These are phyloP conservation scores for Myathropa florea DNA, from an alignment of 2,888 invertebrate species.

Conservation along the genomic window DNA sequence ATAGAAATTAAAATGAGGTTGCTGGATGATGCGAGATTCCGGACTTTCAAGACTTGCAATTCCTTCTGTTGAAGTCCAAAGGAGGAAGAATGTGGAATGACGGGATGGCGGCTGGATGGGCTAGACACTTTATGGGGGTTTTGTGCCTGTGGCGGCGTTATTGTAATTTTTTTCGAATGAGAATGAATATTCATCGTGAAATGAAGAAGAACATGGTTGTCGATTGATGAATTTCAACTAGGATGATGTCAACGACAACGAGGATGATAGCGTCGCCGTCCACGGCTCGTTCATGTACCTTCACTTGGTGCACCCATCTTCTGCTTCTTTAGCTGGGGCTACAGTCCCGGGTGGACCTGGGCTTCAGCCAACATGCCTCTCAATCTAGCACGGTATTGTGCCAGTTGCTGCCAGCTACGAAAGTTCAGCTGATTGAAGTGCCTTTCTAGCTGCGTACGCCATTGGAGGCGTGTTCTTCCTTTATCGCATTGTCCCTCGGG, in stretches of 20 bases:
- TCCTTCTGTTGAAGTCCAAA: neutral
- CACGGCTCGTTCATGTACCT: too few relatives aligned
- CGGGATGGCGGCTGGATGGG: neutral
- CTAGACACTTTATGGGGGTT: neutral
- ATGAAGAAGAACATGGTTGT: neutral
- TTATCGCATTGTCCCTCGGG: too few relatives aligned
- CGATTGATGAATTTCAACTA: neutral
- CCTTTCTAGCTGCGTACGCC: too few relatives aligned
- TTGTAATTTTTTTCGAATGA: neutral
- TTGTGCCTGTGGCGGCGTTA: neutral
- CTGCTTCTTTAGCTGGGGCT: too few relatives aligned
- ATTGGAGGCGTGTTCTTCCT: too few relatives aligned
- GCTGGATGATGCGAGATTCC: neutral
- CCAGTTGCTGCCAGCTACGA: too few relatives aligned
- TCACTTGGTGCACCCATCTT: too few relatives aligned
- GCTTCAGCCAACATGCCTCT: too few relatives aligned
- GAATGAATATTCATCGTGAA: neutral
- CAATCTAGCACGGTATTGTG: too few relatives aligned
- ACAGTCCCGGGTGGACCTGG: too few relatives aligned
- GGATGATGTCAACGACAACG: neutral
- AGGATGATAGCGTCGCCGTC: too few relatives aligned
- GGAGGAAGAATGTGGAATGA: neutral
- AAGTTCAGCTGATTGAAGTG: too few relatives aligned
- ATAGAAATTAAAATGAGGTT: constrained; percentile 25
- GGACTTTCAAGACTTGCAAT: neutral